These are phyloP conservation scores for Enteromius argenteus DNA, from an alignment of 2,797 vertebrate species.

Conservation along the genomic window DNA sequence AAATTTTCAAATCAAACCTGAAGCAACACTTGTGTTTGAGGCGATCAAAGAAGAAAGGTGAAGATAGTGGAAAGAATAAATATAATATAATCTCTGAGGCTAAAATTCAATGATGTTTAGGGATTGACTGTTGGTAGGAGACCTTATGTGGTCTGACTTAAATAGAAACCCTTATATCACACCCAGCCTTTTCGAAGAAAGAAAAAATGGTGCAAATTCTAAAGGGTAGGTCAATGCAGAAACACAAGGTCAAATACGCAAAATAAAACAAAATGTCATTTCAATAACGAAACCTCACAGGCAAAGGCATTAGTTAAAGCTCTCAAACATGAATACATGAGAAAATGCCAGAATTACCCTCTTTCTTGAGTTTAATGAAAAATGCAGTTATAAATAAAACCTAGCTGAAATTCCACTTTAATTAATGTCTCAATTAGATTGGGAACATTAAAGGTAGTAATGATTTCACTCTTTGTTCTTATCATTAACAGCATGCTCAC, in stretches of 20 bases:
- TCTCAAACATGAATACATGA: slow-evolving; percentile 18
- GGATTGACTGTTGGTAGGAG: neutral
- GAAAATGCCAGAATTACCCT: slow-evolving; percentile 64
- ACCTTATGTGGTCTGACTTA: slow-evolving; percentile 8
- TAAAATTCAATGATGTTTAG: neutral
- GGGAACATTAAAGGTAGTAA: slow-evolving; percentile 85
- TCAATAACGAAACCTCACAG: neutral
- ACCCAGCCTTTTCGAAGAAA: neutral
- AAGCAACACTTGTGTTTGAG: neutral
- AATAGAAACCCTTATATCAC: neutral
- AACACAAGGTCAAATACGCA: neutral
- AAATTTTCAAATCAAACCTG: slow-evolving; percentile 10
- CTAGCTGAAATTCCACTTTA: slow-evolving; percentile 78
- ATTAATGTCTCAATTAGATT: slow-evolving; percentile 86
- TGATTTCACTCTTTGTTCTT: slow-evolving; percentile 81
- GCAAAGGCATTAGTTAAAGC: neutral
- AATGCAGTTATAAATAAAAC: slow-evolving; percentile 82
- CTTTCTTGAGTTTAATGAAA: slow-evolving; percentile 78
- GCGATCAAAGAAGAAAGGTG: neutral
- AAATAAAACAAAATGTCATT: slow-evolving; percentile 21
- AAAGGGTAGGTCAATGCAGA: neutral
- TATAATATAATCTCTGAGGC: neutral
- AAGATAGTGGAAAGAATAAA: neutral
- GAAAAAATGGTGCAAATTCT: neutral
- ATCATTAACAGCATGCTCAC: slow-evolving; percentile 81